Evolutionary conservation across 2,113 vertebrate genomes (phyloP).

Genomic region (Globicephala melas): DNA sequence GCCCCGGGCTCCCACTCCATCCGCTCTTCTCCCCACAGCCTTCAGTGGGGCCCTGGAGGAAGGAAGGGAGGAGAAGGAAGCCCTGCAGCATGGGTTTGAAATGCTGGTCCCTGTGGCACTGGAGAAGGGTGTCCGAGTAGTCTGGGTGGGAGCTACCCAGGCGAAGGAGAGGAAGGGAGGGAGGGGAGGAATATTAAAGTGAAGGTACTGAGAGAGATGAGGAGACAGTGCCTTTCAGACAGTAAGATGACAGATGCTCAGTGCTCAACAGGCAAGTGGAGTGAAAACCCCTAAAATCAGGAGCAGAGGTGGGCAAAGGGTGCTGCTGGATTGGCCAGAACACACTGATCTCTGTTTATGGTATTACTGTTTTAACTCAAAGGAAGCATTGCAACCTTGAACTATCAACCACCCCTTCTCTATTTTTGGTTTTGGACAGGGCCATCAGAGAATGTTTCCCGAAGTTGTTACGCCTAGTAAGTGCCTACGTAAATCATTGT

Average conservation of each 20-base stretch:
- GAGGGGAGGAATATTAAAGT: too few species aligned
- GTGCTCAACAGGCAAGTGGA: too few species aligned
- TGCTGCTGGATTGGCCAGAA: background rate
- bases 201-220: too few species aligned
- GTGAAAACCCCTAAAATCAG: too few species aligned
- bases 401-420: conserved; percentile 6
- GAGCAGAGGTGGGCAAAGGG: too few species aligned
- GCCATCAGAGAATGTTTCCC: conserved; percentile 87
- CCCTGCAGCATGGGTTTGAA: background rate
- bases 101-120: background rate
- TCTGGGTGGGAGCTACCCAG: background rate
- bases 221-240: too few species aligned
- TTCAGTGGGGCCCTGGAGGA: background rate
- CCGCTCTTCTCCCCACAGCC: too few species aligned
- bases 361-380: background rate
- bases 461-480: conserved; percentile 87
- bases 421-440: conserved; percentile 78
- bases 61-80: background rate
- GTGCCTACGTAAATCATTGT: conserved; percentile 5
- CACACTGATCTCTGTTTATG: background rate
- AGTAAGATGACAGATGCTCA: too few species aligned
- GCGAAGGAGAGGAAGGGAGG: too few species aligned
- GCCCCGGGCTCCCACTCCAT: too few species aligned
- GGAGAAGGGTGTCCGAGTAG: background rate
- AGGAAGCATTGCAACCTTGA: background rate